phyloP scores from a whole-genome alignment of 2,797 vertebrate genomes.

The Ptychobarbus kaznakovi region DNA sequence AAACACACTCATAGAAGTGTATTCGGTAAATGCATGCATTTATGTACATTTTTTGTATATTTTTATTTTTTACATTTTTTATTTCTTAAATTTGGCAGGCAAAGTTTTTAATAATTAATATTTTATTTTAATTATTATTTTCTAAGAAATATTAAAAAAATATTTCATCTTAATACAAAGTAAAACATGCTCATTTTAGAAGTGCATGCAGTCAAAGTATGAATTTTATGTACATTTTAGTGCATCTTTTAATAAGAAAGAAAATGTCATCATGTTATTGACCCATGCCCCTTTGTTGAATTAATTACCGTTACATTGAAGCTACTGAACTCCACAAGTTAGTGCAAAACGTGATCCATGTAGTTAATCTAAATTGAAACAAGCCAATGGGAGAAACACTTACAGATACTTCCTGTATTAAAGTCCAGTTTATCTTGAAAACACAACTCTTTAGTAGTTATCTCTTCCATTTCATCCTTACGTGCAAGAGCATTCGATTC shows the following conservation, averaged over 20 bases:
- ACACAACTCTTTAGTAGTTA: not conserved
- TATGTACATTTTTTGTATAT: not conserved
- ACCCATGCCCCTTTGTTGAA: not conserved
- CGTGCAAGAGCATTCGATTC: too few relatives aligned
- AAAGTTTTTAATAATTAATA: not conserved
- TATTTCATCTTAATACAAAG: not conserved
- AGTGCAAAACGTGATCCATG: not conserved
- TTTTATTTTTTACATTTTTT: not conserved
- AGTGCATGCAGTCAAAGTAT: not conserved
- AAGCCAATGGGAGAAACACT: not conserved
- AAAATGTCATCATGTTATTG: not conserved
- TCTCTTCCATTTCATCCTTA: not conserved
- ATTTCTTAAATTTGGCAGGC: not conserved
- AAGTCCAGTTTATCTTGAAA: not conserved
- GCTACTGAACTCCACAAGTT: not conserved
- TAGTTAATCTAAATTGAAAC: not conserved
- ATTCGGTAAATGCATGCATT: not conserved
- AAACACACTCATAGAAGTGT: not conserved
- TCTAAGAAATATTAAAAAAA: not conserved
- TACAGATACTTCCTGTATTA: not conserved
- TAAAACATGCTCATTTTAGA: not conserved
- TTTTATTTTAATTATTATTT: not conserved
- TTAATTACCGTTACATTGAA: not conserved
- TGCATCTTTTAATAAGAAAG: not conserved
- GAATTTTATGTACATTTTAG: not conserved